Base-by-base conservation (phyloP, 2,797 vertebrate species). In the Vultur gryphus region DNA sequence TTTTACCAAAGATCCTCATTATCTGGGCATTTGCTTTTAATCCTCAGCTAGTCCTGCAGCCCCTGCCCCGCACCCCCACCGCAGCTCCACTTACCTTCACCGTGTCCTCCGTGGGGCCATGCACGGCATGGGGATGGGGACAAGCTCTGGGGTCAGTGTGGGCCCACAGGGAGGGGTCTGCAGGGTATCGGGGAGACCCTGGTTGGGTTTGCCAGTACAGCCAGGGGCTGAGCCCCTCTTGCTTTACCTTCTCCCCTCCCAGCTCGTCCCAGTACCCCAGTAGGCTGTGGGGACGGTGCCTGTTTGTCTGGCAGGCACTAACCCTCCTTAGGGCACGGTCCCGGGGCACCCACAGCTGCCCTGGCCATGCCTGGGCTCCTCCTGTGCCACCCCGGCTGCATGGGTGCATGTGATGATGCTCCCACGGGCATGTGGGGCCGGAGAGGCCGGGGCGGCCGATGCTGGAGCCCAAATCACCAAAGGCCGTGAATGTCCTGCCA, bases 1-100 rank as follows among this genome's bases (percentile, higher is more conserved):
- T 96, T 96, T 90, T 90, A 87, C 92, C 84, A 58, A 84, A 96
- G 88, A 97, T 80, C 96, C 95, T 96, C 95, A 92, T 97, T 92
- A 95, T 96, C 96, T 92, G 66, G n/a, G 93, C 90, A 96, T 97
- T 94, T 84, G 72, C n/a, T 44, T 76, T 86, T 96, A 97, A 96
- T 96, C 85, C 73, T 23, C 37, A 3, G 70, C 44, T 67, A 15
- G 64, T 62, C 90, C 95, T 58, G 84, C 95, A 59, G 80, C 89
- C 71, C 80, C 88, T 6, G 77, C 90, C 76, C 87, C 7, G 24
- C 15, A 2, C 21, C 85, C 89, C 61, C 2, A 1, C 77, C 2
- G 1, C 3, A 3, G 37, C 49, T 39, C 64, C 2, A 13, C 44
- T 84, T 57, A 16, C 86, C 84, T 81, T 73, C 23, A 11, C 72